phyloP scores from a whole-genome alignment of 2,113 vertebrate species.

The Actenoides hombroni region DNA sequence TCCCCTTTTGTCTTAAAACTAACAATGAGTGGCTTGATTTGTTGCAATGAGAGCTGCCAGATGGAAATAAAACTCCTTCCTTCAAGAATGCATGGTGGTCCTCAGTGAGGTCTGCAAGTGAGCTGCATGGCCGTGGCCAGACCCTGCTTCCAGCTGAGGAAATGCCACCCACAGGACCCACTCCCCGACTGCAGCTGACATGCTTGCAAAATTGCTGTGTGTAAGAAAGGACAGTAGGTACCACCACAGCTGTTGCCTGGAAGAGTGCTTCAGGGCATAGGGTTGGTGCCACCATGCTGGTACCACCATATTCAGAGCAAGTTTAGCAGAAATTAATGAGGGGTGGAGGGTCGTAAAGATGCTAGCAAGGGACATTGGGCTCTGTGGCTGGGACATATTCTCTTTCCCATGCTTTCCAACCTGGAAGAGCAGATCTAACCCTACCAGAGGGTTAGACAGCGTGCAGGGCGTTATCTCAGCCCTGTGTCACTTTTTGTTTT shows the following conservation, averaged over 20 bases:
- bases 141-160: neutral
- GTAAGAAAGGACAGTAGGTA: neutral
- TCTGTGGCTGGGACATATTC: neutral
- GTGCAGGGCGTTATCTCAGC: neutral
- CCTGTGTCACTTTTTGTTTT: neutral
- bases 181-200: neutral
- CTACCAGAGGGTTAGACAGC: neutral
- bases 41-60: neutral
- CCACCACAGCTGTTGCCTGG: neutral
- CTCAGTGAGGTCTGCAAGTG: neutral
- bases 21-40: neutral
- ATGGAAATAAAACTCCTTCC: neutral
- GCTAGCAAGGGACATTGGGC: neutral
- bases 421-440: neutral
- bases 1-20: neutral
- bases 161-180: neutral
- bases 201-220: neutral
- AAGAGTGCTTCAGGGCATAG: neutral
- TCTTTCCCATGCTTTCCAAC: neutral
- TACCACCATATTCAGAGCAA: neutral
- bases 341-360: neutral
- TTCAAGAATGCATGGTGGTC: fast-evolving
- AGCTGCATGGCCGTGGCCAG: neutral
- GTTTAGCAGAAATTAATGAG: neutral
- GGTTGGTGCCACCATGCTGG: neutral